Evolutionary conservation across 2,797 vertebrate species (phyloP), one percentile per base, ranked within the genome.

Genomic region (Pampus argenteus): DNA sequence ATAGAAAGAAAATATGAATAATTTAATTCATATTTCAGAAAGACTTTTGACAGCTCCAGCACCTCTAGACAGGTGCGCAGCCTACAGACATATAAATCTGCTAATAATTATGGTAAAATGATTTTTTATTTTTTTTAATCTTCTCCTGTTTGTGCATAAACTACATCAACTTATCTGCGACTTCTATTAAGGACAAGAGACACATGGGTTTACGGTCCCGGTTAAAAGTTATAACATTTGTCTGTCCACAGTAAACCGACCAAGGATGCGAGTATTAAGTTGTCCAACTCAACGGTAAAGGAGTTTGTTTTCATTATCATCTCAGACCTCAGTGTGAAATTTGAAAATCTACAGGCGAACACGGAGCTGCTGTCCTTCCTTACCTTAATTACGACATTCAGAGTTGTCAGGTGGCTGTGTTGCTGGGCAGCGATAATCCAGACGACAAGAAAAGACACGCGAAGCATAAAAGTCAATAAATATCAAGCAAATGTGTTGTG

Each of bases 361-460:
- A 29, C 10, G 0, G 70, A 65, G 63, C 81, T 74, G n/a, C 50
- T 29, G 86, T 85, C 76, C 84, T 86, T 89, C 73, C 94, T 95
- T 94, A 95, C 95, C 94, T 95, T 93, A 91, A 94, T 92, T 90
- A 94, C 91, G 92, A 94, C 94, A 95, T 95, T 91, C 93, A 92
- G 92, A 89, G 91, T 91, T 93, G 93, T 94, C 93, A 94, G 94
- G 92, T 94, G 92, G 89, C 89, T 88, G 92, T 93, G 90, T 94
- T 92, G 93, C 93, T 90, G 92, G 89, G 91, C 89, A 92, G 91
- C 92, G 89, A 81, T 94, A 92, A 93, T 95, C 94, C 94, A 88
- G 80, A 79, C 81, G 81, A 78, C 66, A 64, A 69, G 76, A 69
- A 70, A 79, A 88, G 56, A 89, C 76, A 80, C 57, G 59, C 61